Evolutionary conservation across 2,113 vertebrate genomes (phyloP).

Genomic region (Gymnogyps californianus): DNA sequence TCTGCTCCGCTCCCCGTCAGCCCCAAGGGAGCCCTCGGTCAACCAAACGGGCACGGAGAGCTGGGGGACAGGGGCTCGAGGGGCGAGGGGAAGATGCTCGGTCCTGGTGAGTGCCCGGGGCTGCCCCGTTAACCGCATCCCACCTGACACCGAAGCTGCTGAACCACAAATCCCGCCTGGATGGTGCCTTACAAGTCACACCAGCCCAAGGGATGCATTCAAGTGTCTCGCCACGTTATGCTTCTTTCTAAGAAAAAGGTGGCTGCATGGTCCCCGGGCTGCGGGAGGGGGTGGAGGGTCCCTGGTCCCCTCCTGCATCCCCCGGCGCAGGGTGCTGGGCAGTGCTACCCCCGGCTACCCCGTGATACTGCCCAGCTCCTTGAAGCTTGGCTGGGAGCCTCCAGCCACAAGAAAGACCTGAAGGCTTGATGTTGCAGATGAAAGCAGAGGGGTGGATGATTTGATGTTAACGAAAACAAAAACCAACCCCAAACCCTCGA

Average conservation of each 20-base stretch:
- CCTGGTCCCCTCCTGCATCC: background rate
- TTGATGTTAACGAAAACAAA: background rate
- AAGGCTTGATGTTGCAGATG: background rate
- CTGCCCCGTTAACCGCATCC: background rate
- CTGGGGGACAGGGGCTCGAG: accelerated
- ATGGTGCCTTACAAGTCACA: background rate
- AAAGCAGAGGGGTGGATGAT: background rate
- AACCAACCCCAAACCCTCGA: background rate
- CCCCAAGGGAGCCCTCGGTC: background rate
- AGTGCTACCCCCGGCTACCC: background rate
- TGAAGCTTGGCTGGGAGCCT: background rate
- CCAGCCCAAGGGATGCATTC: background rate
- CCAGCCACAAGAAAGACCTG: background rate
- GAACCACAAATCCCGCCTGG: background rate
- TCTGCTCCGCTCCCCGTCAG: background rate
- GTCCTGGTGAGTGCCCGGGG: background rate
- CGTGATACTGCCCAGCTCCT: accelerated
- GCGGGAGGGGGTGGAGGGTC: background rate
- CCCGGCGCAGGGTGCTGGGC: background rate
- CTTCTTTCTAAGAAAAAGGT: background rate
- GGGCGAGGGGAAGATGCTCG: accelerated
- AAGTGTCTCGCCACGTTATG: accelerated
- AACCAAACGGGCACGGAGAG: accelerated
- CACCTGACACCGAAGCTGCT: background rate
- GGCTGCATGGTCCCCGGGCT: accelerated